Base-by-base conservation (phyloP, 2,888 invertebrate genomes). In the Bruchidius siliquastri region DNA sequence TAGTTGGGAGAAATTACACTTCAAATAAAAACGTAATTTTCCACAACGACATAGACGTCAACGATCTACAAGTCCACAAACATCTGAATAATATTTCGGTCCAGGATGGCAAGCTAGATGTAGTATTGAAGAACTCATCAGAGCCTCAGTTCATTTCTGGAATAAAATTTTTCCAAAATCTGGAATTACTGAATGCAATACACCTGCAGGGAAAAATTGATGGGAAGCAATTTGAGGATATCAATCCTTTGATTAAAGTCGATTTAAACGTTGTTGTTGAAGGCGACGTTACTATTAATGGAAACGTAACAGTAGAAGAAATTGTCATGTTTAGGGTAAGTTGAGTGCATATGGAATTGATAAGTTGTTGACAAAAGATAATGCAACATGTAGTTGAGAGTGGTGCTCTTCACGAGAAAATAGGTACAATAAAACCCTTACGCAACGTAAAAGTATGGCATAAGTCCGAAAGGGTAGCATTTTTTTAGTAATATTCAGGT, bases 81-180 rank as follows among this genome's bases (percentile, higher is more conserved):
- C 84, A 86, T 67, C 81, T 90, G 22, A 89, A 90, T 81, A 85
- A 87, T 70, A 87, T 90, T 73, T 82, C 84, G 32, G 88, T 90
- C 0, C 80, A 87, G 20, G 76, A 78, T 67, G 79, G 80, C 3
- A 83, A 84, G 75, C 81, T 90, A 22, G 87, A 88, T 80, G 84
- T 88, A 20, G 80, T 90, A 68, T 80, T 88, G 20, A 86, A 83
- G 71, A 79, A 88, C 72, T 80, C 85, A 0, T 79, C 83, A 21
- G 80, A 85, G 66, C 82, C 84, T 0, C 90, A 90, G 79, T 79
- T 85, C 49, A 85, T 90, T 2, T 83, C 82, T 0, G 88, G 88
- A 0, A 67, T 78, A 0, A 89, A 89, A 80, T 80, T 78, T 8
- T 87, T 90, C 73, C 85, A 87, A 70, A 84, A 85, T 74, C 81